phyloP scores from a whole-genome alignment of 2,888 invertebrate genomes.

The Mongoloraphidia duomilia region DNA sequence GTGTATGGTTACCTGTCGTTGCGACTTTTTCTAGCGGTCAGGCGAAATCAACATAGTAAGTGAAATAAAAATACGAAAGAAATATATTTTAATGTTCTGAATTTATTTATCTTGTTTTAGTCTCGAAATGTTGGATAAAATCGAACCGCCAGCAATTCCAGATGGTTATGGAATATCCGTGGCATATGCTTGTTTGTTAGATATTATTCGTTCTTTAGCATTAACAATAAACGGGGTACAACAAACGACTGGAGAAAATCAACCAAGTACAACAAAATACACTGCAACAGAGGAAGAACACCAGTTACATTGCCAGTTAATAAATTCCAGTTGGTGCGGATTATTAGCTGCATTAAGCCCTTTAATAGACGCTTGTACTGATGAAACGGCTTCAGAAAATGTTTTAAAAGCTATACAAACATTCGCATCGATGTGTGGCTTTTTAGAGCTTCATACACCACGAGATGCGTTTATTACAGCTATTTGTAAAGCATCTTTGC shows the following conservation, averaged over 20 bases:
- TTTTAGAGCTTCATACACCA: conserved; percentile 59
- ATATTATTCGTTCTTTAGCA: conserved; percentile 76
- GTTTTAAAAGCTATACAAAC: conserved; percentile 85
- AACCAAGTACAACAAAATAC: conserved; percentile 26
- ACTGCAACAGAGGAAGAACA: conserved; percentile 29
- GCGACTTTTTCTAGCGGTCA: conserved; percentile 72
- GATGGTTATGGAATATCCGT: conserved; percentile 96
- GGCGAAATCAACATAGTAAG: conserved; percentile 84
- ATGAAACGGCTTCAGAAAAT: conserved; percentile 82
- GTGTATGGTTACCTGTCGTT: conserved; percentile 82
- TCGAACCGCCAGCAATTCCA: conserved; percentile 85
- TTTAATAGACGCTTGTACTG: conserved; percentile 87
- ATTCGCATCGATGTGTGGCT: conserved; percentile 78
- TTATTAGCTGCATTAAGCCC: conserved; percentile 82
- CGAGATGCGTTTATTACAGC: conserved; percentile 91
- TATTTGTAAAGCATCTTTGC: conserved; percentile 90
- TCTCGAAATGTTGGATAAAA: conserved; percentile 90
- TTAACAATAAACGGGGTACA: conserved; percentile 38
- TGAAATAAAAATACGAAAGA: conserved; percentile 15
- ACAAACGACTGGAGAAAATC: conserved; percentile 11
- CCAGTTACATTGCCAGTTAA: conserved; percentile 53
- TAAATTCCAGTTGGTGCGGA: conserved; percentile 93
- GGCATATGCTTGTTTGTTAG: conserved; percentile 85
- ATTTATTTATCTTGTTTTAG: conserved; percentile 32
- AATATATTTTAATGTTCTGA: background rate